A percentile compares a stretch with the other conserved stretches of the same genome.
Evolutionary conservation across 2,888 invertebrate species (phyloP).

Genomic region (Ommatoiulus sabulosus): DNA sequence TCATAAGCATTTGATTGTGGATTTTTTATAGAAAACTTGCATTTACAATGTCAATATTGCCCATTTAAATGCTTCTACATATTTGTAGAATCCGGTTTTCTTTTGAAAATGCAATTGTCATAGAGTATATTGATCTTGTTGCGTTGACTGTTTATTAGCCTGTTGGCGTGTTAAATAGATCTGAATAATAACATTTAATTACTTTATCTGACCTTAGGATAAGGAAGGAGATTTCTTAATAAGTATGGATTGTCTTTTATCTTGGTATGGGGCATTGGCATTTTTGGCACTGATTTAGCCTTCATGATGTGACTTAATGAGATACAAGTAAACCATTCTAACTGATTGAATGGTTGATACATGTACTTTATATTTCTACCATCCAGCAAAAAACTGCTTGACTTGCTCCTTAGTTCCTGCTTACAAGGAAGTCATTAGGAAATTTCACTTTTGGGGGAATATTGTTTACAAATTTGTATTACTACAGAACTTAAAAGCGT

Average conservation of each 20-base stretch:
- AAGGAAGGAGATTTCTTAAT: not conserved
- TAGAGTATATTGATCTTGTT: not conserved
- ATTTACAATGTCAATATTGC: not conserved
- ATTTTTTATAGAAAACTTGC: not conserved
- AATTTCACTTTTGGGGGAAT: conserved; percentile 12
- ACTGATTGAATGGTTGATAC: not conserved
- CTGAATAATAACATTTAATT: conserved; percentile 30
- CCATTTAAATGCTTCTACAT: not conserved
- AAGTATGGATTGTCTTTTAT: not conserved
- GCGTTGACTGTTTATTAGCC: not conserved
- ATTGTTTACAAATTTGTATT: not conserved
- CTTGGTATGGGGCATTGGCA: not conserved
- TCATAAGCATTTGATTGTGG: too few relatives aligned
- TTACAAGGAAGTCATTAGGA: not conserved
- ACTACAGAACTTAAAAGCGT: not conserved
- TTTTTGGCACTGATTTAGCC: not conserved
- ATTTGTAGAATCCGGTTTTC: not conserved
- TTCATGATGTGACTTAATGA: not conserved
- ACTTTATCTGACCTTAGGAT: not conserved
- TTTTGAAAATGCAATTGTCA: not conserved
- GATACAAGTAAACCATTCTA: not conserved
- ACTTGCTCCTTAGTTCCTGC: not conserved
- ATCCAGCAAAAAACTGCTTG: not conserved
- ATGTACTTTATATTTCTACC: not conserved
- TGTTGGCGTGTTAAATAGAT: not conserved